These are phyloP conservation scores for Cichladusa arquata DNA, from an alignment of 2,113 vertebrate species.

Conservation along the genomic window DNA sequence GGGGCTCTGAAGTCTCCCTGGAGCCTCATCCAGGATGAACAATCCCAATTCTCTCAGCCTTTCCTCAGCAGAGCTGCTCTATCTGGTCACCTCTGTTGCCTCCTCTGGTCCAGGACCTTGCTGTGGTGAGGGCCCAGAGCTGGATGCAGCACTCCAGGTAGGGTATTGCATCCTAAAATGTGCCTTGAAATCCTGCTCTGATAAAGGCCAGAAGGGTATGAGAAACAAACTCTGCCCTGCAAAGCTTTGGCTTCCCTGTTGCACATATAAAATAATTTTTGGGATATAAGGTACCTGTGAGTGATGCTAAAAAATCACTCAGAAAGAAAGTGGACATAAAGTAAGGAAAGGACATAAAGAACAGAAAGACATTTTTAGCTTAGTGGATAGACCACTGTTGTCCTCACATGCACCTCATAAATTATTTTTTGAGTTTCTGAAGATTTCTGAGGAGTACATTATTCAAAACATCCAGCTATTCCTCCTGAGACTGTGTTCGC, in stretches of 20 bases:
- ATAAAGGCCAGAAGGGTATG: background rate
- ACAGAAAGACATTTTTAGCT: background rate
- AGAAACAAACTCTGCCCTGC: background rate
- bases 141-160: background rate
- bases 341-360: background rate
- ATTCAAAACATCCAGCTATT: background rate
- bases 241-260: background rate
- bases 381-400: background rate
- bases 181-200: background rate
- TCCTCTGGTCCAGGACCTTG: background rate
- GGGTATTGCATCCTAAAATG: background rate
- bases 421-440: background rate
- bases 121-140: background rate
- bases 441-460: background rate
- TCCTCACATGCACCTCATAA: slow-evolving; percentile 13
- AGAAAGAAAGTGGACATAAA: background rate
- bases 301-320: background rate
- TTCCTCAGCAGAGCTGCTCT: background rate
- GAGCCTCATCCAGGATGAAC: background rate
- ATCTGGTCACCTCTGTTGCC: background rate
- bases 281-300: background rate
- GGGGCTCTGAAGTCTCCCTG: background rate
- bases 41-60: background rate
- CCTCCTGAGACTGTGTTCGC: background rate
- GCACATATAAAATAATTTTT: background rate